Base-by-base conservation (phyloP, 1,140 invertebrate species). In the Papilio helenus region DNA sequence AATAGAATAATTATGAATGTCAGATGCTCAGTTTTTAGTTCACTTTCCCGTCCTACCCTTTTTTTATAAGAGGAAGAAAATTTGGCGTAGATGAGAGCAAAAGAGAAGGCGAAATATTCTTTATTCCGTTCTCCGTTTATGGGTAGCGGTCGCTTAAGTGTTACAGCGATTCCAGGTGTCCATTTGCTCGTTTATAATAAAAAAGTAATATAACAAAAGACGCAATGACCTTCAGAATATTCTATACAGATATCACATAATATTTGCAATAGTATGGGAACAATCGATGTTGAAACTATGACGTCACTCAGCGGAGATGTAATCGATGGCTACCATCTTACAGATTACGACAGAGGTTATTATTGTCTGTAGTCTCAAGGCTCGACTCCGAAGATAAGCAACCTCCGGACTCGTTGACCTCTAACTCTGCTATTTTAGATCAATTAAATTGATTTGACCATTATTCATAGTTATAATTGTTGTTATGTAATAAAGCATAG, bases 341-440 rank as follows among this genome's bases (percentile, higher is more conserved):
- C 26, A 12, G 23, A 16, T 68, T 68, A 68, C 61, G 26, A 68
- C 61, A 29, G 61, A 68, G 61, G 61, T 68, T 68, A 68, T 68
- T 68, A 29, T 68, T 68, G 26, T 68, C 61, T 68, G 61, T 5
- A 18, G 51, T 55, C 51, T 55, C 61, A 26, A 29, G 14, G 61
- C 61, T 29, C 61, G 18, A 29, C 8, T 14, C 3, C 12, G 61
- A 29, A 14, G 61, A 68, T 68, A 68, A 68, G 23, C 61, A 29
- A 26, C 14, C 20, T 23, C 20, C 14, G 23, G 61, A 68, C 61
- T 29, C 26, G 61, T 68, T 29, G 61, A 68, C 61, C 61, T 68
- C 23, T 29, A 68, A n/a, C n/a, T 65, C 58, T 29, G 58, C 61
- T 68, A 68, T 68, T 68, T 68, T 68, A 68, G 61, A 68, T 68